A percentile compares a stretch with the other conserved stretches of the same genome.
phyloP scores from a whole-genome alignment of 2,797 vertebrate species.

The Enteromius thamalakanensis region DNA sequence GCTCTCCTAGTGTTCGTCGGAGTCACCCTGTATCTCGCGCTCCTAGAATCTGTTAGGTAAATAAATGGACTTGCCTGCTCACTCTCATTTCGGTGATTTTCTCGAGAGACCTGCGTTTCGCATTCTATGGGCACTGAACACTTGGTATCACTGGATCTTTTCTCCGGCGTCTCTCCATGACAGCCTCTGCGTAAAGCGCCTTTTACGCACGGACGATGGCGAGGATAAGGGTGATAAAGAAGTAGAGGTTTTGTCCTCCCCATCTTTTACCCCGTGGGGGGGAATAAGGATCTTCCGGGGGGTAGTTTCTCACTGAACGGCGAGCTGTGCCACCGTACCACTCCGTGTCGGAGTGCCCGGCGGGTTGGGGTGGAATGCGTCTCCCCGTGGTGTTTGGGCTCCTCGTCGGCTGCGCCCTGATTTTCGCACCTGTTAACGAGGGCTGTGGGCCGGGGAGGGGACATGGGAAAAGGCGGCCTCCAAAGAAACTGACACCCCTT shows the following conservation, averaged over 20 bases:
- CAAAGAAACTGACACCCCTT: slow-evolving; percentile 92
- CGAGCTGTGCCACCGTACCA: slow-evolving; percentile 61
- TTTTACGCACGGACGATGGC: slow-evolving; percentile 82
- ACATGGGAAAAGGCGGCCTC: slow-evolving; percentile 91
- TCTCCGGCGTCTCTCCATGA: slow-evolving; percentile 64
- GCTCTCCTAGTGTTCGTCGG: slow-evolving; percentile 67
- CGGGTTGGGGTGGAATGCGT: slow-evolving; percentile 79
- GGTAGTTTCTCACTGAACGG: slow-evolving; percentile 54
- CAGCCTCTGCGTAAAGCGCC: slow-evolving; percentile 48
- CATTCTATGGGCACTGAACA: slow-evolving; percentile 64
- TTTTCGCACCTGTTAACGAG: slow-evolving; percentile 86
- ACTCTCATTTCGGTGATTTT: slow-evolving; percentile 68
- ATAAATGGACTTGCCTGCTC: slow-evolving; percentile 79
- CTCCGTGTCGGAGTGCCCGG: slow-evolving; percentile 62
- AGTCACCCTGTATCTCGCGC: slow-evolving; percentile 79
- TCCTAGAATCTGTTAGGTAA: slow-evolving; percentile 80
- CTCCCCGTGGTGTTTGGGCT: slow-evolving; percentile 78
- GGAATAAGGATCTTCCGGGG: slow-evolving; percentile 54
- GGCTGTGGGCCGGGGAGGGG: slow-evolving; percentile 96
- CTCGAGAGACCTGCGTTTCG: slow-evolving; percentile 63
- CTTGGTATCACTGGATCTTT: slow-evolving; percentile 64
- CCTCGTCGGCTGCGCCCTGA: slow-evolving; percentile 82
- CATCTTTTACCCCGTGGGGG: slow-evolving; percentile 67
- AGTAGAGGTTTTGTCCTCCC: slow-evolving; percentile 75
- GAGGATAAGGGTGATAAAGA: slow-evolving; percentile 75